Evolutionary conservation across 2,797 vertebrate species (phyloP), one percentile per base, ranked within the genome.

Genomic region (Argyrosomus regius): DNA sequence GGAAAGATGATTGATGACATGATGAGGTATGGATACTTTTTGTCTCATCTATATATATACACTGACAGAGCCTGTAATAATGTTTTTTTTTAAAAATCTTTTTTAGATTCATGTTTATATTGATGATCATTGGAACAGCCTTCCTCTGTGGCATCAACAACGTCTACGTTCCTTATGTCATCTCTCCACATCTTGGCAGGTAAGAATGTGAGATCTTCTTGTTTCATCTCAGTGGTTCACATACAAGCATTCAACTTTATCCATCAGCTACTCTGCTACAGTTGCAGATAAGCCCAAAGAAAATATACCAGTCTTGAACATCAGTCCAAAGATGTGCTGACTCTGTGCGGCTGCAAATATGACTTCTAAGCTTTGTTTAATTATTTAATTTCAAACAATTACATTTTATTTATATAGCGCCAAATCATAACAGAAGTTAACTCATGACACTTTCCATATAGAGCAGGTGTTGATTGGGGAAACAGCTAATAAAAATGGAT

Each of bases 1-100:
- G 97, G 97, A 53, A 97, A 96, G 91, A 98, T 98, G 97, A 97
- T 98, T 1, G 96, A 97, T 0, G 97, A 98, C 81, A 98, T 98
- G 97, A 97, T 97, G 89, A 93, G 97, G 97, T 97, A 82, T 46
- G 8, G 24, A 14, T 28, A 1, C 5, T 8, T 17, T 24, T n/a
- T 45, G 9, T 9, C 0, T 26, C 16, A 31, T 58, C 20, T 65
- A 17, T 26, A 52, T 56, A 3, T 56, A 3, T 41, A 28, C 18
- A 14, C 2, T 22, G 7, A 17, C 41, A 24, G 11, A 75, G 22
- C 28, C 14, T 39, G 35, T 39, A 13, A 35, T 77, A 4, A 35
- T 39, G 2, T 17, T 31, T 49, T 58, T 58, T 78, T 0, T 58
- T 53, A 11, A n/a, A 10, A 14, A 14, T 39, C 31, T 67, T 68